A percentile compares a stretch with the other conserved stretches of the same genome.
Evolutionary conservation across 2,113 vertebrate species (phyloP).

Genomic region (Axis porcinus): DNA sequence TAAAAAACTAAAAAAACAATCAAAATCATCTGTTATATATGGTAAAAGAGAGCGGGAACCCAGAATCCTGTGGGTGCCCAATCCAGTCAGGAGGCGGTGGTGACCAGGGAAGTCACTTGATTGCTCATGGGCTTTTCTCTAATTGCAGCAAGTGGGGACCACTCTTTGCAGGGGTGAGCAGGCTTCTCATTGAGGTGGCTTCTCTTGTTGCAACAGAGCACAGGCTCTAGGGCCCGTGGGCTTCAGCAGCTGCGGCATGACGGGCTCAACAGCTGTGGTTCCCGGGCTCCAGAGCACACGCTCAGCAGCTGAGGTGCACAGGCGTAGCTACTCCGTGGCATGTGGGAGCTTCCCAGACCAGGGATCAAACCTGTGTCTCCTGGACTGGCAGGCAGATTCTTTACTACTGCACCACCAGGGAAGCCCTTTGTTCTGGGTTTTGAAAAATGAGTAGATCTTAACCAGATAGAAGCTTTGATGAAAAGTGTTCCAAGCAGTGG

Average conservation of each 20-base stretch:
- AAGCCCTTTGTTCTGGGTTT: background rate
- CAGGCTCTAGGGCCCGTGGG: background rate
- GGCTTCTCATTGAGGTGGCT: background rate
- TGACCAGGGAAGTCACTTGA: background rate
- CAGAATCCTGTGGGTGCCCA: background rate
- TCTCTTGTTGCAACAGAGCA: background rate
- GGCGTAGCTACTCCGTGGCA: background rate
- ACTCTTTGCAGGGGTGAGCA: background rate
- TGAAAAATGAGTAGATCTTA: background rate
- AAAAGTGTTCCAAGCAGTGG: background rate
- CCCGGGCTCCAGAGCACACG: background rate
- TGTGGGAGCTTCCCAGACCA: background rate
- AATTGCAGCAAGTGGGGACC: background rate
- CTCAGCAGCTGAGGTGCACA: background rate
- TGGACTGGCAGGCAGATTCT: background rate
- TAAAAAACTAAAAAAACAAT: background rate
- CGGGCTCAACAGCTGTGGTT: background rate
- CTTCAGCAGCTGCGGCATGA: fast-evolving
- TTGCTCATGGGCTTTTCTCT: background rate
- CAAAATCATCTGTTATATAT: background rate
- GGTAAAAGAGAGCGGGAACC: background rate
- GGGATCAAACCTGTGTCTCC: background rate
- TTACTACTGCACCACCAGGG: background rate
- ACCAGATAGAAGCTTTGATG: background rate
- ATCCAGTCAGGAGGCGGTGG: background rate